Conservation (phyloP, 2,888 invertebrate species). For the Cordilura impudica region DNA sequence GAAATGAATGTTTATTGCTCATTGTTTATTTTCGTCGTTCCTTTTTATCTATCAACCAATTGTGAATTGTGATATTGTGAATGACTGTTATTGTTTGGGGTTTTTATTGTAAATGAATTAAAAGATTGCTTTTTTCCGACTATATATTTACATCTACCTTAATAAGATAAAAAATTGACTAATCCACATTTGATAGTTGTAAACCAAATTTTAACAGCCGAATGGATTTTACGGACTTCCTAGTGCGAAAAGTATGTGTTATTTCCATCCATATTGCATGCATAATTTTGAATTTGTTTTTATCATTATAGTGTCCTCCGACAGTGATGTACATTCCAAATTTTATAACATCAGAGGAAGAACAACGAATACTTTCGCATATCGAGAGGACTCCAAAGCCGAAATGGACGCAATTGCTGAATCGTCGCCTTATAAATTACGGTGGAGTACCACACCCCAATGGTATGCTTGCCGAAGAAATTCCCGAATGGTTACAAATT, state of each 20-base stretch:
- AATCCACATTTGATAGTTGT: too few relatives aligned
- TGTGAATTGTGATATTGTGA: too few relatives aligned
- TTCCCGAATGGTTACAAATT: slow-evolving; percentile 90
- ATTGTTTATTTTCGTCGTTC: too few relatives aligned
- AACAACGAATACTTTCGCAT: slow-evolving; percentile 84
- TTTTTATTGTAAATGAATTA: too few relatives aligned
- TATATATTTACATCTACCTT: too few relatives aligned
- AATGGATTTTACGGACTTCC: slow-evolving; percentile 75
- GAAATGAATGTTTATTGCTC: too few relatives aligned
- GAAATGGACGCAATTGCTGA: slow-evolving; percentile 95
- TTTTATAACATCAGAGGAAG: slow-evolving; percentile 88
- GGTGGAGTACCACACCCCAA: slow-evolving; percentile 96
- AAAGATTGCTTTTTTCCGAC: too few relatives aligned
- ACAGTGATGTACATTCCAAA: slow-evolving; percentile 87
- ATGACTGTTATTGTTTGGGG: too few relatives aligned
- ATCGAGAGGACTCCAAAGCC: slow-evolving; percentile 92
- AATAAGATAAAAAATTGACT: too few relatives aligned
- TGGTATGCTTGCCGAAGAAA: slow-evolving; percentile 93
- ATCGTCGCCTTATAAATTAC: slow-evolving; percentile 97
- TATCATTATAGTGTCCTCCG: slow-evolving; percentile 72
- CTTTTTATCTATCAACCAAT: too few relatives aligned
- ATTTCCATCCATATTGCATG: background rate
- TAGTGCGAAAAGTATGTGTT: slow-evolving; percentile 71
- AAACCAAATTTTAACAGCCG: background rate
- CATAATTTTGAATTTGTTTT: background rate